Conservation (phyloP, 1,140 invertebrate species). For the Amphibalanus amphitrite region DNA sequence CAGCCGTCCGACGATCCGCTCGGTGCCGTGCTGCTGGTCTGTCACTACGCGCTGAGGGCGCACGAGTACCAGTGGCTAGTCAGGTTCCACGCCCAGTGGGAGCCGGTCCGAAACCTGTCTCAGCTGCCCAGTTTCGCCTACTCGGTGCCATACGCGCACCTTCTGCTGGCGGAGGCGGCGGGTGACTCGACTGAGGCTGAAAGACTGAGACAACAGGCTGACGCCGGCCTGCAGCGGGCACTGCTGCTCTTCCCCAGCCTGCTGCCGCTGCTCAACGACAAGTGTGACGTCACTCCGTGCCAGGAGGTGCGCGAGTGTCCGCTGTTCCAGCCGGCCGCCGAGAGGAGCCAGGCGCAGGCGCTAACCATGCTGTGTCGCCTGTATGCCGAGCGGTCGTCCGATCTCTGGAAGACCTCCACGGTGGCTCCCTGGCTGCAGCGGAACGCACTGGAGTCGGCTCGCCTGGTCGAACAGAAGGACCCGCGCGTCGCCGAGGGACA, state of each 20-base stretch:
- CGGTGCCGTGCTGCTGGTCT: constrained; percentile 57
- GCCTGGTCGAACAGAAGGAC: constrained; percentile 38
- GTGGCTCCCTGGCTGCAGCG: constrained; percentile 59
- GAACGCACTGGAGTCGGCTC: constrained; percentile 35
- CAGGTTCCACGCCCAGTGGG: constrained; percentile 45
- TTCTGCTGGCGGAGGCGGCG: constrained; percentile 27
- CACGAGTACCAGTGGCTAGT: constrained; percentile 64
- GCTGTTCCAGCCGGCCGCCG: constrained; percentile 24
- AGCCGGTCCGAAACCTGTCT: constrained; percentile 44
- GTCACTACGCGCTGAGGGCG: constrained; percentile 67
- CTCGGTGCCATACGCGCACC: constrained; percentile 60
- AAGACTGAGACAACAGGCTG: no score
- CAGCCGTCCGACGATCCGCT: constrained; percentile 72
- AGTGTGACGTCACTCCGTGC: constrained; percentile 54
- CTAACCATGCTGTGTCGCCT: constrained; percentile 50
- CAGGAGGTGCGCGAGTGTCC: constrained; percentile 36
- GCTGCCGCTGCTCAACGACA: constrained; percentile 50
- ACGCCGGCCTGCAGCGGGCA: constrained; percentile 49
- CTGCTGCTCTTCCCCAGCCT: constrained; percentile 69
- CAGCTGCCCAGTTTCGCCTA: constrained; percentile 78
- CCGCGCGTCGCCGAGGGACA: constrained; percentile 39
- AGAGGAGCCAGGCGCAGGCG: constrained; percentile 36
- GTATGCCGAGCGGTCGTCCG: constrained; percentile 50
- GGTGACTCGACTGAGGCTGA: constrained; percentile 9
- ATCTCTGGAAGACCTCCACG: constrained; percentile 60